phyloP scores from a whole-genome alignment of 2,888 invertebrate genomes.

The Lottia gigantea region DNA sequence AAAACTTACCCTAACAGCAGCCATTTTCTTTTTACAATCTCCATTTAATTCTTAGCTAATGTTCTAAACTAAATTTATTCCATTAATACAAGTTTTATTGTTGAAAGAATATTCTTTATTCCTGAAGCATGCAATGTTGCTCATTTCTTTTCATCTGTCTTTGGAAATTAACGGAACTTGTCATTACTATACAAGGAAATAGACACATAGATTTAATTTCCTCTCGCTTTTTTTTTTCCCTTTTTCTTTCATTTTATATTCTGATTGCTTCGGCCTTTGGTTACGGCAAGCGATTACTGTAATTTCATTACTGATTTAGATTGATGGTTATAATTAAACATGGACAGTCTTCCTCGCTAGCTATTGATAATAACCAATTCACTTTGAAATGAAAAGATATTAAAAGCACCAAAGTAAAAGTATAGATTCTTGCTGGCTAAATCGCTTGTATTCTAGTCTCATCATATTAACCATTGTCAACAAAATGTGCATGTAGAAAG shows the following conservation, averaged over 20 bases:
- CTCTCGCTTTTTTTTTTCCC: constrained; percentile 18
- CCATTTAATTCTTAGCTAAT: too few species aligned
- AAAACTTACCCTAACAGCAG: too few species aligned
- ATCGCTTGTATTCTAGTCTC: constrained; percentile 28
- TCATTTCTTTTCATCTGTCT: not conserved
- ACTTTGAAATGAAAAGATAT: constrained; percentile 36
- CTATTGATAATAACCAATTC: constrained; percentile 25
- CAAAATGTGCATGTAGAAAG: constrained; percentile 30
- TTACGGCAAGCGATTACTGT: constrained; percentile 33
- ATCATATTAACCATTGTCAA: constrained; percentile 36
- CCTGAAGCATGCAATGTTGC: not conserved
- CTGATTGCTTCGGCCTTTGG: constrained; percentile 26
- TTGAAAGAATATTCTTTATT: too few species aligned
- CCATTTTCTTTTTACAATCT: too few species aligned
- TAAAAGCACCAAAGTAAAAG: constrained; percentile 25
- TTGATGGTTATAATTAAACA: constrained; percentile 40
- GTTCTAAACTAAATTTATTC: too few species aligned
- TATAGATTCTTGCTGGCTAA: constrained; percentile 29
- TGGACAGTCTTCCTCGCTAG: not conserved
- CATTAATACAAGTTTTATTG: too few species aligned
- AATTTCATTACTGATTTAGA: constrained; percentile 44
- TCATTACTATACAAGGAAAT: constrained; percentile 22
- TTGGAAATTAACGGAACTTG: not conserved
- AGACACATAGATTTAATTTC: constrained; percentile 27
- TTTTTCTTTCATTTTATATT: constrained; percentile 14